Evolutionary conservation across 2,888 invertebrate species (phyloP).

Genomic region (Macrosiphum euphorbiae): DNA sequence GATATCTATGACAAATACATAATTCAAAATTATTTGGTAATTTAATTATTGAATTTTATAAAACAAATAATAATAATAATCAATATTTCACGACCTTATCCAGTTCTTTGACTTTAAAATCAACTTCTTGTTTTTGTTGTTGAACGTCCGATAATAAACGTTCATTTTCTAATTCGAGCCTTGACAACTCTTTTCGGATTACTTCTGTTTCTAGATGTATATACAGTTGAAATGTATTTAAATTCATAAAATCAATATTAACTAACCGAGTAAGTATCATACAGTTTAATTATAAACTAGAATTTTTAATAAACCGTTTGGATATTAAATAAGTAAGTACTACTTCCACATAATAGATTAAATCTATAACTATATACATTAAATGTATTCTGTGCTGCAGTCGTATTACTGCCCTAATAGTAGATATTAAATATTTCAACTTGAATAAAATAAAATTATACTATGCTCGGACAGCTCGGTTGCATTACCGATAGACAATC

Average conservation of each 20-base stretch:
- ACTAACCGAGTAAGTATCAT: neutral
- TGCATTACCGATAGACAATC: neutral
- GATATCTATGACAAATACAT: conserved; percentile 69
- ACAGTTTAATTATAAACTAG: neutral
- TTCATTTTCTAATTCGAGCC: conserved; percentile 69
- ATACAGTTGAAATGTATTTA: neutral
- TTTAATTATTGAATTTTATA: conserved; percentile 33
- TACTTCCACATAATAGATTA: neutral
- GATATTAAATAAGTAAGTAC: neutral
- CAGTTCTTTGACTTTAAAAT: conserved; percentile 69
- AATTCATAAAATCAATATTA: conserved; percentile 6
- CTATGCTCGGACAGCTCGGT: neutral
- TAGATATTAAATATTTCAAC: neutral
- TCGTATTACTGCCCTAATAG: neutral
- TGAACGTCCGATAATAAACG: conserved; percentile 71
- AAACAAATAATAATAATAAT: neutral
- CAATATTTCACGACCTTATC: conserved; percentile 69
- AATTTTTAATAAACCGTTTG: neutral
- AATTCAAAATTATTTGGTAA: neutral
- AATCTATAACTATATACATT: too few species aligned
- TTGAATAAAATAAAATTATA: neutral
- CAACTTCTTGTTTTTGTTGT: conserved; percentile 70
- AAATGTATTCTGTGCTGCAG: too few species aligned
- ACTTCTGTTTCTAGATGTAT: conserved; percentile 68
- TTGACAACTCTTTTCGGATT: conserved; percentile 70